These are phyloP conservation scores for Grapholita molesta DNA, from an alignment of 1,140 invertebrate species.

Conservation along the genomic window DNA sequence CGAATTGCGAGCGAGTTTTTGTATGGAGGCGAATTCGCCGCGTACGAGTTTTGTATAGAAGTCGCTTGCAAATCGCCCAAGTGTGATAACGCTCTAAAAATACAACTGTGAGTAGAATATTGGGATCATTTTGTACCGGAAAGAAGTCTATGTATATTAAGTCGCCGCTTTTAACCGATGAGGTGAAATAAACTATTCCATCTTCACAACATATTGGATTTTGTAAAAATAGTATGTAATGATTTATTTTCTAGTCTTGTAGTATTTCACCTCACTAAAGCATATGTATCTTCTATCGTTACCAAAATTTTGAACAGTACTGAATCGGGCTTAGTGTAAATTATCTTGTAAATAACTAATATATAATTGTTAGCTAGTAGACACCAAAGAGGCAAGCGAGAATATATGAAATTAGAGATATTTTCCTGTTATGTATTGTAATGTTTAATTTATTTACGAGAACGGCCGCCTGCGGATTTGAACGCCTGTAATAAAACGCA, in stretches of 20 bases:
- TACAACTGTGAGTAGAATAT: too few species aligned
- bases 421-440: constrained; percentile 70
- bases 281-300: constrained; percentile 5
- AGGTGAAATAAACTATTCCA: background rate
- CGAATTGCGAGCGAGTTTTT: too few species aligned
- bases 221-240: constrained; percentile 5
- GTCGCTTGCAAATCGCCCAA: too few species aligned
- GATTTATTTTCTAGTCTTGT: constrained; percentile 12
- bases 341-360: constrained; percentile 29
- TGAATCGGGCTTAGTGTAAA: constrained; percentile 5
- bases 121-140: too few species aligned
- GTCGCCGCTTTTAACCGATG: background rate
- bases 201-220: background rate
- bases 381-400: constrained; percentile 71
- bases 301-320: constrained; percentile 3
- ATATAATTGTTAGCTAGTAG: constrained; percentile 64
- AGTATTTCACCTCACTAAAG: constrained; percentile 1
- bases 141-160: too few species aligned
- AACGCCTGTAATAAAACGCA: constrained; percentile 51
- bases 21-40: too few species aligned
- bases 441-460: constrained; percentile 71
- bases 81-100: too few species aligned
- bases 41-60: too few species aligned
- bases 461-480: constrained; percentile 34
- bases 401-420: constrained; percentile 52